Base-by-base conservation (phyloP, 2,888 invertebrate species). In the Coelinius sp. region DNA sequence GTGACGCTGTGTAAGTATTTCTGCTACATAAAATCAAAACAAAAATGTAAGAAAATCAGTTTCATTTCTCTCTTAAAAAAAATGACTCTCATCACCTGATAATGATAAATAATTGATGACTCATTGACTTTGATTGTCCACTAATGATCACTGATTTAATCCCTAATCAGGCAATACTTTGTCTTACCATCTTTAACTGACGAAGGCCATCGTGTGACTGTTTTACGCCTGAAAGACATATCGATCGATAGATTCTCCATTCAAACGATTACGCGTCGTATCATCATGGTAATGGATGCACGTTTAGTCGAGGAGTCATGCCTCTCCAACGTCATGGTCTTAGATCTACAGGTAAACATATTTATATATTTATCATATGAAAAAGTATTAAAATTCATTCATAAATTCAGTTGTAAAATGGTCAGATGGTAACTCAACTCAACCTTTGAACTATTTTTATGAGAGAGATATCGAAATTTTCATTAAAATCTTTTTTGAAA, bases 281-380 rank as follows among this genome's bases (percentile, higher is more conserved):
- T 87, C 25, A 76, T 88, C 17, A 88, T 88, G 87, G 82, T 85
- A 4, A 78, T 85, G 77, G 88, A 88, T 67, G 76, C 79, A 68
- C 83, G 88, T 63, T 74, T 88, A 20, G 74, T 80, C 22, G 87
- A 86, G 68, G 88, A 88, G 77, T 71, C 79, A 20, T 84, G 84
- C 71, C 75, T 88, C 31, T 86, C 86, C 14, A 82, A 82, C 68
- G 77, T 88, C 14, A 86, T 87, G 84, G 67, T 87, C 25, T 68
- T 87, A n/a, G 87, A 88, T 81, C 79, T 87, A 31, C 77, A 88
- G 83, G 87, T 87, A 80, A 76, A n/a, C 8, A 20, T 35, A 20
- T 20, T 20, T 20, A 20, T 8, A 22, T 63, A 27, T n/a, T 63
- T 5, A 3, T 14, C 12, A 44, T 2, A 44, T 2, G 4, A 44